These are phyloP conservation scores for Empis stercorea DNA, from an alignment of 2,888 invertebrate genomes.

Conservation along the genomic window DNA sequence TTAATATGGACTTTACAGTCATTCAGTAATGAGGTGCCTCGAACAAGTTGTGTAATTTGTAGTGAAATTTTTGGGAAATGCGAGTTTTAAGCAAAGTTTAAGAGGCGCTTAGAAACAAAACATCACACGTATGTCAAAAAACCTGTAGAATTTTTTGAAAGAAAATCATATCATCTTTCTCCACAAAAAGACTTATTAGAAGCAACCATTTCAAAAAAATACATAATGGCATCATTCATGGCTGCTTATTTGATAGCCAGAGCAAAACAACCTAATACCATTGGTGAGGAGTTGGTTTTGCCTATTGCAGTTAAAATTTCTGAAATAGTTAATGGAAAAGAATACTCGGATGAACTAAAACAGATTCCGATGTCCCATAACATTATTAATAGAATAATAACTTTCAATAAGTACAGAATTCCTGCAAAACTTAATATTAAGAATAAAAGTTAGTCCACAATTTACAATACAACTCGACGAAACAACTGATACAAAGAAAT, in stretches of 20 bases:
- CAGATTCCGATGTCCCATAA: slow-evolving; percentile 2
- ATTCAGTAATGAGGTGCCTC: neutral
- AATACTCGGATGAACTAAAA: slow-evolving; percentile 2
- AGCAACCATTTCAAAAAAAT: neutral
- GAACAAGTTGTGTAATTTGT: neutral
- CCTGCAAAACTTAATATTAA: neutral
- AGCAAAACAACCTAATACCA: neutral
- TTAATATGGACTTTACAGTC: neutral
- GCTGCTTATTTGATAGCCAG: neutral
- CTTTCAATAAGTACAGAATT: neutral
- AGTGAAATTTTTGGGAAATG: neutral
- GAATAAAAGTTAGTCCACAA: slow-evolving; percentile 3
- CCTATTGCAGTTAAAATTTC: slow-evolving; percentile 4
- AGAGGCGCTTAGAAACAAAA: neutral
- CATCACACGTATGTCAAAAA: neutral
- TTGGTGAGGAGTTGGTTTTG: slow-evolving; percentile 5
- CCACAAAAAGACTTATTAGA: neutral
- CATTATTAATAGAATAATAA: slow-evolving; percentile 1
- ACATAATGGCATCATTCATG: neutral
- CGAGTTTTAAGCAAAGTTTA: neutral
- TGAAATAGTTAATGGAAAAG: slow-evolving; percentile 3
- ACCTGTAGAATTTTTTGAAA: neutral
- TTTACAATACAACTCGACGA: slow-evolving; percentile 4
- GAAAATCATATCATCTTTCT: neutral
- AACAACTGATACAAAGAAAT: slow-evolving; percentile 2